phyloP scores from a whole-genome alignment of 2,113 vertebrate species.

The Cinclus cinclus region DNA sequence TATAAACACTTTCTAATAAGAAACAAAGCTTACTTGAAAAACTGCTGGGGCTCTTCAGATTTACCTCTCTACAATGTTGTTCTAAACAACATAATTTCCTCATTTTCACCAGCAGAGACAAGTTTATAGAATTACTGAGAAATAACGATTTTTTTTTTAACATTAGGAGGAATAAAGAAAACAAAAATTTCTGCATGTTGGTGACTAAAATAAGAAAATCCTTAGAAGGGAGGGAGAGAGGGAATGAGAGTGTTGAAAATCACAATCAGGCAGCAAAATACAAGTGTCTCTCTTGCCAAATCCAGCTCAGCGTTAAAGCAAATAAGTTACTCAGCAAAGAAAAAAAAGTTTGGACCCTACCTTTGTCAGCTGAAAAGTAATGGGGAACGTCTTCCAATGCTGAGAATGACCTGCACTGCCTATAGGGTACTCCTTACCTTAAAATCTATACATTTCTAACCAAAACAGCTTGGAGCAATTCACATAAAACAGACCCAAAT shows the following conservation, averaged over 20 bases:
- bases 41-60: neutral
- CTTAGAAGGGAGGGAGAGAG: neutral
- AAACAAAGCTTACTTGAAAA: neutral
- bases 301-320: neutral
- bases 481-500: conserved; percentile 83
- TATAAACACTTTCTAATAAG: neutral
- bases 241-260: conserved; percentile 46
- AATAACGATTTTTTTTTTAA: neutral
- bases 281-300: conserved; percentile 13
- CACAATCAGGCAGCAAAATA: conserved; percentile 9
- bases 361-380: conserved; percentile 73
- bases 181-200: neutral
- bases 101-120: neutral
- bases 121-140: neutral
- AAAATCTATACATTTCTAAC: conserved; percentile 80
- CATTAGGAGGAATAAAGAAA: neutral
- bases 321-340: conserved; percentile 42
- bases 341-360: conserved; percentile 72
- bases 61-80: neutral
- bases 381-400: conserved; percentile 68
- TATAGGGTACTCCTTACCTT: conserved; percentile 72
- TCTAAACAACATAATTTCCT: neutral
- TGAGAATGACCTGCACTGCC: conserved; percentile 69
- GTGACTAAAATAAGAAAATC: neutral
- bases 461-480: conserved; percentile 87